Percentiles rank a stretch among this genome's conserved stretches.
Evolutionary conservation across 2,888 invertebrate species (phyloP).

Genomic region (Heteromurus nitidus): DNA sequence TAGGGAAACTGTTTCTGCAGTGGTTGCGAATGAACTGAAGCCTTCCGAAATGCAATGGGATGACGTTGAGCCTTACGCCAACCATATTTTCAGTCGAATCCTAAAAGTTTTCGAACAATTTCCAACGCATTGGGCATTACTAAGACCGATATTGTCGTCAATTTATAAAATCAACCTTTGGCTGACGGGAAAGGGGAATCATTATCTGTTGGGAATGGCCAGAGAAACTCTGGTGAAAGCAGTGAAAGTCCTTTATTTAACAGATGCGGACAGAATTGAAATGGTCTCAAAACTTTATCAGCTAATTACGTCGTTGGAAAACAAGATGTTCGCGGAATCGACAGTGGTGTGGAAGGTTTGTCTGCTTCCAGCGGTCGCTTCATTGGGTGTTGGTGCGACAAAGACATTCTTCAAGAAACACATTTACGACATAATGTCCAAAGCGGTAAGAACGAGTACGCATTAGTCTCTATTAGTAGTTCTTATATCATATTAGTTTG

Average conservation of each 20-base stretch:
- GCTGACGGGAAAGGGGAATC: neutral
- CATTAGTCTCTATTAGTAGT: too few relatives aligned
- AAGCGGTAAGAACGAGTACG: conserved; percentile 43
- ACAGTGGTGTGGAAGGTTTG: conserved; percentile 42
- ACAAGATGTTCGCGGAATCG: conserved; percentile 13
- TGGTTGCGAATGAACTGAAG: conserved; percentile 23
- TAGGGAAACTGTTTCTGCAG: too few relatives aligned
- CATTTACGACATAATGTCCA: conserved; percentile 57
- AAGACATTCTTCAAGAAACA: conserved; percentile 65
- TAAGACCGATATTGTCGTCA: neutral
- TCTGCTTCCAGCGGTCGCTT: conserved; percentile 63
- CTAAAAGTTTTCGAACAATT: conserved; percentile 32
- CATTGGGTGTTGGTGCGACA: conserved; percentile 31
- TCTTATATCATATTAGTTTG: too few relatives aligned
- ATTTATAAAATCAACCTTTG: conserved; percentile 23
- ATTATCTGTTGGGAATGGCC: conserved; percentile 10
- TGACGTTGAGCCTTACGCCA: conserved; percentile 35
- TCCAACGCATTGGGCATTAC: neutral
- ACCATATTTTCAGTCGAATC: conserved; percentile 25
- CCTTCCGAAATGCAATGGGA: conserved; percentile 18
- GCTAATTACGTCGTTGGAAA: conserved; percentile 15
- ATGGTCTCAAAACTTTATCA: conserved; percentile 40
- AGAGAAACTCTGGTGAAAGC: conserved; percentile 27
- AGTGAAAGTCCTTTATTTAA: neutral
- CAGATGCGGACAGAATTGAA: conserved; percentile 1